Base-by-base conservation (phyloP, 1,140 invertebrate species). In the Lordiphosa collinella region DNA sequence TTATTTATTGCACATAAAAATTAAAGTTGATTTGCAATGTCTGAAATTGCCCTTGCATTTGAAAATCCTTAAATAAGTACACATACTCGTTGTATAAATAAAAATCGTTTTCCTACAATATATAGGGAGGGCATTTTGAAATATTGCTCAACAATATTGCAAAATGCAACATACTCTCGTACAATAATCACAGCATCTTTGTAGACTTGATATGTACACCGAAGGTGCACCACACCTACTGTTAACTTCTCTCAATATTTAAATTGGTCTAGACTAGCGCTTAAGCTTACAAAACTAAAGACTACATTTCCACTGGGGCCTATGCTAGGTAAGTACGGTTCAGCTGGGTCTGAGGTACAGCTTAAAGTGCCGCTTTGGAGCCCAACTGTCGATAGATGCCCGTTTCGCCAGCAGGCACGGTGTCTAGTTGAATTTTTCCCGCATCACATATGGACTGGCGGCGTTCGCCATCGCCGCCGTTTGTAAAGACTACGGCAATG, bases 141-240 rank as follows among this genome's bases (percentile, higher is more conserved):
- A 60, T 34, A 67, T 82, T 74, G 65, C 40, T 74, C 63, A 74
- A 75, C 58, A 64, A 75, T 57, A 73, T 58, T 70, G 13, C 40
- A 44, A 44, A 29, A 41, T 41, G 48, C 25, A 29, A 29, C 53
- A 63, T 18, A 43, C 44, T 61, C 60, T 80, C 74, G 57, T 75
- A 84, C 70, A 60, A 40, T 65, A 69, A 84, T 84, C 78, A 84
- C 78, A 84, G 78, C 78, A 78, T 78, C 79, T 84, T 84, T 78
- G 78, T 85, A 70, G 78, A 84, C 72, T 63, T 75, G 48, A 60
- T 74, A 70, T 60, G 22, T 29, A 5, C 25, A 29, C 25, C 25
- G 25, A 8, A 29, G 25, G 25, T 29, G 2, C 25, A 29, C 25
- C 25, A 29, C 25, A 29, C 25, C 6, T 29, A 29, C 25, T 29